Conservation (phyloP, 2,888 invertebrate genomes). For the Trissolcus japonicus region DNA sequence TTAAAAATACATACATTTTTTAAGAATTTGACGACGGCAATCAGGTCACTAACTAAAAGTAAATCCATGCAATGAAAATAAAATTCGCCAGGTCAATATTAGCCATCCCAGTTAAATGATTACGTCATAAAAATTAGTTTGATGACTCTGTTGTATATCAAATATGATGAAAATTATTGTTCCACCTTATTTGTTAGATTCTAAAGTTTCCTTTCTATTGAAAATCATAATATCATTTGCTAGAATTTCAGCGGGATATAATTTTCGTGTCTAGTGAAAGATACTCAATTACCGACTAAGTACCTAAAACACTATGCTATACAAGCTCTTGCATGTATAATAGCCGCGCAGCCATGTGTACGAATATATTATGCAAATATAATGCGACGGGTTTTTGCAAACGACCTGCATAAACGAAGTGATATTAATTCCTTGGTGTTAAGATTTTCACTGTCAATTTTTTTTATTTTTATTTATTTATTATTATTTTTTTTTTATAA, state of each 20-base stretch:
- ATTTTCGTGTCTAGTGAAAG: slow-evolving; percentile 21
- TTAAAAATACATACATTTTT: too few species aligned
- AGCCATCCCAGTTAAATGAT: too few species aligned
- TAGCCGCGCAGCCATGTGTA: slow-evolving; percentile 8
- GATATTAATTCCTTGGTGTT: slow-evolving; percentile 10
- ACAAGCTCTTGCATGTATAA: slow-evolving; percentile 33
- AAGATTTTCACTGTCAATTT: slow-evolving; percentile 1
- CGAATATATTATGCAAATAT: slow-evolving; percentile 33
- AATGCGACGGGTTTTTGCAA: slow-evolving; percentile 21
- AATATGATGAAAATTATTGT: too few species aligned
- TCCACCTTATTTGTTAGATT: too few species aligned
- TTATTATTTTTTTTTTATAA: too few species aligned
- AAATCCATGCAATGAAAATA: too few species aligned
- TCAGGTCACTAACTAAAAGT: slow-evolving; percentile 3
- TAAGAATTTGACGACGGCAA: slow-evolving; percentile 5
- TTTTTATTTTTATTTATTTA: too few species aligned
- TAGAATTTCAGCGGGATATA: slow-evolving; percentile 15
- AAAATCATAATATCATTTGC: slow-evolving; percentile 11
- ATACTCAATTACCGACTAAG: slow-evolving; percentile 32
- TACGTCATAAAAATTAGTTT: too few species aligned
- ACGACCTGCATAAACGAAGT: slow-evolving; percentile 8
- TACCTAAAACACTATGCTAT: slow-evolving; percentile 30
- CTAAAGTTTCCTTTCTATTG: slow-evolving; percentile 9
- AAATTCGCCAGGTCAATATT: too few species aligned
- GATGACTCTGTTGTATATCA: too few species aligned